phyloP scores from a whole-genome alignment of 1,140 invertebrate genomes.

The Archegozetes longisetosus region DNA sequence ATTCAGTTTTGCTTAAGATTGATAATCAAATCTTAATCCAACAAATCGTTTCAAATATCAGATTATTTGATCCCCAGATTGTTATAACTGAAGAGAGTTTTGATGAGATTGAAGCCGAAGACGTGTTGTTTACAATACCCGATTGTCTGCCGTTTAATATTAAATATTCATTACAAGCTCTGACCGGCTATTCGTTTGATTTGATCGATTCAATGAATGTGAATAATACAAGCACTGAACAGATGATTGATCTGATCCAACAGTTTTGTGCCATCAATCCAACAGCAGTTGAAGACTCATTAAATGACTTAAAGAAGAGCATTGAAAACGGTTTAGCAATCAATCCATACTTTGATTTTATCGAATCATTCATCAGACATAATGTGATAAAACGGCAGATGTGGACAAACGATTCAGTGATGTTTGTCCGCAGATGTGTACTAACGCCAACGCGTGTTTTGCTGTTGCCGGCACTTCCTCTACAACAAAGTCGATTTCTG shows the following conservation, averaged over 20 bases:
- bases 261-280: background rate
- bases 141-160: background rate
- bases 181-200: background rate
- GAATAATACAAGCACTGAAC: background rate
- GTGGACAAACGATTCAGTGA: background rate
- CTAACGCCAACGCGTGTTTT: constrained; percentile 16
- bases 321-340: background rate
- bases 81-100: background rate
- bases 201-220: background rate
- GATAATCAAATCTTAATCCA: background rate
- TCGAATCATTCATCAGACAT: background rate
- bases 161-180: background rate
- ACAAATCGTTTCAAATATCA: background rate
- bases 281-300: background rate
- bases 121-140: background rate
- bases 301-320: background rate
- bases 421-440: constrained; percentile 16
- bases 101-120: background rate
- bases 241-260: background rate
- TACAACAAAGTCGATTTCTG: constrained; percentile 18
- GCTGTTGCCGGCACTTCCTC: constrained; percentile 17
- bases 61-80: background rate
- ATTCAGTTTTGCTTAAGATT: background rate
- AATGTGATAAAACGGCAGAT: background rate
- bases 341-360: background rate